Conservation (phyloP, 2,797 vertebrate species). For the Smutsia temminckii region DNA sequence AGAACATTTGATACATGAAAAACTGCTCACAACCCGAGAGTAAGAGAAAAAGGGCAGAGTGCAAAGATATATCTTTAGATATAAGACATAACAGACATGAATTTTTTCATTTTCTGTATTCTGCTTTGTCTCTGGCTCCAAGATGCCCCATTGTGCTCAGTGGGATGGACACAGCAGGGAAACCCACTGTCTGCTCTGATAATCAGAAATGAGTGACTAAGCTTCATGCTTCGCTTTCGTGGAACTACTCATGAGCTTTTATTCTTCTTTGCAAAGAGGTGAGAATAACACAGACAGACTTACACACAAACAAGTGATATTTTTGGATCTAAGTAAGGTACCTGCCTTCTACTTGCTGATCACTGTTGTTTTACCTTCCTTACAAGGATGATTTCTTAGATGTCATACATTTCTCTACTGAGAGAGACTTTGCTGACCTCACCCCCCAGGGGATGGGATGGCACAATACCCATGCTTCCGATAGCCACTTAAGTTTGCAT, state of each 20-base stretch:
- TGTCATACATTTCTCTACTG: neutral
- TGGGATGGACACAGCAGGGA: fast-evolving
- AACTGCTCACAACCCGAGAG: neutral
- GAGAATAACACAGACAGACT: neutral
- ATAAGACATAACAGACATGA: neutral
- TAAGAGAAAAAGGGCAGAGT: neutral
- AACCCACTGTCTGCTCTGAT: neutral
- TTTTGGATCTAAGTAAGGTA: neutral
- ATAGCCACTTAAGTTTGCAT: fast-evolving
- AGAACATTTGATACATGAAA: neutral
- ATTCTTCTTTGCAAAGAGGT: neutral
- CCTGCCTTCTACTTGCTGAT: neutral
- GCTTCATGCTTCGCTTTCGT: neutral
- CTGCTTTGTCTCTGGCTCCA: neutral
- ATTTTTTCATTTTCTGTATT: neutral
- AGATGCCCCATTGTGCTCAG: neutral
- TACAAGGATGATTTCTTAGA: neutral
- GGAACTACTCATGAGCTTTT: neutral
- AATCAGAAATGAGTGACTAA: neutral
- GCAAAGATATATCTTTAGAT: no score
- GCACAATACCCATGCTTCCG: fast-evolving
- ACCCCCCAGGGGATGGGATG: fast-evolving
- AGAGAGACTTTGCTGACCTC: neutral
- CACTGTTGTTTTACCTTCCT: neutral
- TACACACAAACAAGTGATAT: neutral